Percentiles rank a stretch among this genome's conserved stretches.
Conservation (phyloP, 2,888 invertebrate species). For the Lepidonotus clava region DNA sequence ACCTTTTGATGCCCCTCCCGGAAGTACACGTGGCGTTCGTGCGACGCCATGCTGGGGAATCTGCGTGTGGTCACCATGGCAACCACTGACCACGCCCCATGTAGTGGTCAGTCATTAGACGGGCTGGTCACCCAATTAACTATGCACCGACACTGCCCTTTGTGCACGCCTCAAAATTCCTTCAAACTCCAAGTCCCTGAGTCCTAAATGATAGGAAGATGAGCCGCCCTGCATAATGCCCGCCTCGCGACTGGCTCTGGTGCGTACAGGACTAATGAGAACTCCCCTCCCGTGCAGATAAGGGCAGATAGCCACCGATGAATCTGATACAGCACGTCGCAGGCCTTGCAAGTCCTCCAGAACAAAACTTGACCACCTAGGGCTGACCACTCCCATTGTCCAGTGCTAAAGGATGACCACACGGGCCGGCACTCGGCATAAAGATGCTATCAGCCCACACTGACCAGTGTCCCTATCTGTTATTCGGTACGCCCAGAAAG, state of each 20-base stretch:
- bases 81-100: not conserved
- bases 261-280: not conserved
- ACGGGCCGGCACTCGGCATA: not conserved
- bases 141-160: not conserved
- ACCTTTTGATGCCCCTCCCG: not conserved
- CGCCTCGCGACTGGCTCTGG: not conserved
- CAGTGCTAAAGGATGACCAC: not conserved
- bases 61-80: not conserved
- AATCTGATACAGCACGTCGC: not conserved
- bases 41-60: no score
- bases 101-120: not conserved
- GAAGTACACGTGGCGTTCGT: conserved; percentile 24
- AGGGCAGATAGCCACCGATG: not conserved
- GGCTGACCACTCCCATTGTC: not conserved
- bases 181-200: not conserved
- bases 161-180: not conserved
- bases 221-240: no score
- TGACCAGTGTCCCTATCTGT: no score
- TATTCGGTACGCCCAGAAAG: no score
- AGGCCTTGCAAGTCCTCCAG: not conserved
- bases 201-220: not conserved
- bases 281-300: not conserved
- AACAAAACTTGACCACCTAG: not conserved
- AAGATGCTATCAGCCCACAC: not conserved
- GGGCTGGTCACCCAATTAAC: not conserved